Evolutionary conservation across 2,797 vertebrate genomes (phyloP).

Genomic region (Microcaecilia unicolor): DNA sequence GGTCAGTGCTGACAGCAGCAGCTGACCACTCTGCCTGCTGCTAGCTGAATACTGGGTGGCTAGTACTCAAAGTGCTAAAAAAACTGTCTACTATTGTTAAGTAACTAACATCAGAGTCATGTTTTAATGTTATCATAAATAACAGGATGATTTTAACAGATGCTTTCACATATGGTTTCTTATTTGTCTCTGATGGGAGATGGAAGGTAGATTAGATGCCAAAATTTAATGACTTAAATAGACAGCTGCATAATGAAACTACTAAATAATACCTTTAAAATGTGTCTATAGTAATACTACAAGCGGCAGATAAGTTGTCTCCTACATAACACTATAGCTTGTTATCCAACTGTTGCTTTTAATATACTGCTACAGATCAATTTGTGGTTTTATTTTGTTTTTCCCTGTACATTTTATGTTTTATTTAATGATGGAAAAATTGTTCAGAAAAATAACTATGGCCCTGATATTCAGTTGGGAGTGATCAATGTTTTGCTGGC

Average conservation of each 20-base stretch:
- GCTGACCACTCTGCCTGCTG: too few species aligned
- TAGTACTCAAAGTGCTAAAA: conserved; percentile 59
- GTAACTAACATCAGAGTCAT: conserved; percentile 63
- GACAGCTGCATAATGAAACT: conserved; percentile 57
- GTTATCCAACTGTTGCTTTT: conserved; percentile 12
- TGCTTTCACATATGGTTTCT: conserved; percentile 61
- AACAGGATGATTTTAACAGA: conserved; percentile 63
- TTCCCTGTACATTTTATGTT: too few species aligned
- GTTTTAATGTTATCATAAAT: conserved; percentile 69
- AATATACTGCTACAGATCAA: neutral
- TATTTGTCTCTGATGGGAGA: conserved; percentile 59
- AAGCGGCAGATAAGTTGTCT: conserved; percentile 35
- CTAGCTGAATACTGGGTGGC: too few species aligned
- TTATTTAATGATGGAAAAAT: too few species aligned
- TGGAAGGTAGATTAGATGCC: conserved; percentile 56
- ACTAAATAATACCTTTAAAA: conserved; percentile 60
- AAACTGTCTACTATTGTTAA: conserved; percentile 71
- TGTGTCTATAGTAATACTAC: conserved; percentile 39
- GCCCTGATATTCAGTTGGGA: too few species aligned
- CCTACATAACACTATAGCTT: conserved; percentile 26
- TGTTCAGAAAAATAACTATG: too few species aligned
- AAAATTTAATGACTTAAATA: conserved; percentile 70
- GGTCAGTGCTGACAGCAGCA: too few species aligned
- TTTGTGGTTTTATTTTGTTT: too few species aligned
- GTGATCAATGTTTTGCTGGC: too few species aligned